Conservation (phyloP, 2,888 invertebrate genomes). For the Mythimna impura region DNA sequence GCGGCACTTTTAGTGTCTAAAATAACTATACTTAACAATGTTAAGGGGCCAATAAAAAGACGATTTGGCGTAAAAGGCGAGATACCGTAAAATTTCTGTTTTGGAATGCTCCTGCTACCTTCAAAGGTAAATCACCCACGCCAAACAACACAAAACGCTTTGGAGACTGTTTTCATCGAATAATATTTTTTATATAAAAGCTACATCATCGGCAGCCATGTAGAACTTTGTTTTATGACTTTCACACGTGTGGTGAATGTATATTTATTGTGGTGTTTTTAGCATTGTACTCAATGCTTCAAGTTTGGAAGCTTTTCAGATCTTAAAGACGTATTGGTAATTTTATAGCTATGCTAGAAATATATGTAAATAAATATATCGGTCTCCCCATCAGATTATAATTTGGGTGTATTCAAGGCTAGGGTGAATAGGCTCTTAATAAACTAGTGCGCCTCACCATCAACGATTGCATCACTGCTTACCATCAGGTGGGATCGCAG, state of each 20-base stretch:
- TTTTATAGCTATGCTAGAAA: too few relatives aligned
- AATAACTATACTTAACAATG: constrained; percentile 26
- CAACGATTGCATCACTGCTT: too few relatives aligned
- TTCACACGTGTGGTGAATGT: constrained; percentile 10
- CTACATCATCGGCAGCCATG: constrained; percentile 22
- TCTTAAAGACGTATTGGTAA: too few relatives aligned
- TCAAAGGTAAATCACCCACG: constrained; percentile 53
- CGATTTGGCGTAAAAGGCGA: constrained; percentile 56
- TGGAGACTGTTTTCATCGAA: constrained; percentile 17
- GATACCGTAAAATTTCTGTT: constrained; percentile 68
- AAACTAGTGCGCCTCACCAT: too few relatives aligned
- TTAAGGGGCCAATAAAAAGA: constrained; percentile 43
- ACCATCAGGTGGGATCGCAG: too few relatives aligned
- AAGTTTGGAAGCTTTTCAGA: too few relatives aligned
- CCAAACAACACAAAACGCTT: constrained; percentile 21
- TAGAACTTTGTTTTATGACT: constrained; percentile 34
- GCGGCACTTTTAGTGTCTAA: constrained; percentile 31
- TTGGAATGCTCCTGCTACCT: constrained; percentile 47
- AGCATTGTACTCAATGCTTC: background rate
- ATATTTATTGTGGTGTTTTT: background rate
- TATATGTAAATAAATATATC: too few relatives aligned
- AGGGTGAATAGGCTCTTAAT: too few relatives aligned
- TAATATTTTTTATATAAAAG: constrained; percentile 12
- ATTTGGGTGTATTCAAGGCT: too few relatives aligned
- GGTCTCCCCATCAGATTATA: too few relatives aligned